A percentile compares a stretch with the other conserved stretches of the same genome.
These are phyloP conservation scores for Drosophila tripunctata DNA, from an alignment of 2,888 invertebrate genomes.

Conservation along the genomic window DNA sequence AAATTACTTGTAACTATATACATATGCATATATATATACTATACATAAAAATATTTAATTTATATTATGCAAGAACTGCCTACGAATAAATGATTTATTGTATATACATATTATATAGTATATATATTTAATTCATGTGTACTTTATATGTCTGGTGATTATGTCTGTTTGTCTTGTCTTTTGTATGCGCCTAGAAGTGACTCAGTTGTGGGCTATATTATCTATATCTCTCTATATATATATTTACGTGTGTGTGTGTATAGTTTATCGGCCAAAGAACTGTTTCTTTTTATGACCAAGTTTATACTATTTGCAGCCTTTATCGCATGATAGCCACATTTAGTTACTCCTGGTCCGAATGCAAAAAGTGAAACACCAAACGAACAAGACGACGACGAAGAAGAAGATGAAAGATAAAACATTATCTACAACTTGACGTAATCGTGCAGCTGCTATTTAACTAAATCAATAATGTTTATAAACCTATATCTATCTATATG, in stretches of 20 bases:
- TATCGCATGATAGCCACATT: constrained; percentile 79
- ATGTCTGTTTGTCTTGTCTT: constrained; percentile 28
- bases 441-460: constrained; percentile 25
- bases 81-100: constrained; percentile 81
- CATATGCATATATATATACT: constrained; percentile 47
- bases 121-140: constrained; percentile 26
- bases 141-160: constrained; percentile 37
- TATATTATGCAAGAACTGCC: constrained; percentile 80
- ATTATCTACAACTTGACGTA: constrained; percentile 17
- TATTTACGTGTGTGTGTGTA: constrained; percentile 7
- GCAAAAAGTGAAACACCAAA: constrained; percentile 52
- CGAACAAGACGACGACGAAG: too few relatives aligned
- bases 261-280: constrained; percentile 36
- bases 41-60: constrained; percentile 68
- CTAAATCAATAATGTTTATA: constrained; percentile 35
- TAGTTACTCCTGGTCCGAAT: constrained; percentile 76
- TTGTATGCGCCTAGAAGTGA: constrained; percentile 20
- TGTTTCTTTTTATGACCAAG: constrained; percentile 49
- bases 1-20: constrained; percentile 80
- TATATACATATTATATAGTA: constrained; percentile 63
- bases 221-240: constrained; percentile 1
- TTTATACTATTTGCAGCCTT: constrained; percentile 74
- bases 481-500: too few relatives aligned
- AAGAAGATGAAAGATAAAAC: too few relatives aligned
- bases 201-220: constrained; percentile 17